Conservation (phyloP, 2,113 vertebrate species). For the Blennius ocellaris region DNA sequence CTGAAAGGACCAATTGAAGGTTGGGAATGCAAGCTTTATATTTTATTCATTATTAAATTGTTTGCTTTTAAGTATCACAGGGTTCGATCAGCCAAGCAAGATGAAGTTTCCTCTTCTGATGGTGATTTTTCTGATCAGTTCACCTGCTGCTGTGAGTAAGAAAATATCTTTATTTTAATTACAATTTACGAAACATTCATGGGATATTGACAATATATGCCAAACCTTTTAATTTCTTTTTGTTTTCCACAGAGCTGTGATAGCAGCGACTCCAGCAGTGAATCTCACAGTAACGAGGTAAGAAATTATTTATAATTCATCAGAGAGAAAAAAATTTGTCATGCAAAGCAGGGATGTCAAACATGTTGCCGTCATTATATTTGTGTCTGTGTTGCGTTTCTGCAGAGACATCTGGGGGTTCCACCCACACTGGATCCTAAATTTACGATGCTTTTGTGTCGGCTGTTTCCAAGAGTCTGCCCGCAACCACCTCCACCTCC, state of each 20-base stretch:
- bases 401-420: constrained; percentile 18
- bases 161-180: background rate
- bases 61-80: too few species aligned
- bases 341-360: too few species aligned
- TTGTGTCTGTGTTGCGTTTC: background rate
- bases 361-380: background rate
- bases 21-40: constrained; percentile 11
- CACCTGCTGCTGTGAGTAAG: constrained; percentile 67
- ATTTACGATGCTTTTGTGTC: background rate
- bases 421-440: background rate
- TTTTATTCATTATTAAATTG: constrained; percentile 4
- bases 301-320: background rate
- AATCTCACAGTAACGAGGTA: constrained; percentile 62
- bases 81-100: constrained; percentile 10
- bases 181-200: background rate
- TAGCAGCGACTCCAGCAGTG: constrained; percentile 37
- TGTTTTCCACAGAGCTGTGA: constrained; percentile 49
- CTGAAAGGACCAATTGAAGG: constrained; percentile 20
- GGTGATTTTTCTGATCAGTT: constrained; percentile 43
- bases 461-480: constrained; percentile 32
- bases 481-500: constrained; percentile 26
- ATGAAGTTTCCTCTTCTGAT: constrained; percentile 66
- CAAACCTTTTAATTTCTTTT: background rate
- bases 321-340: background rate
- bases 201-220: background rate